Evolutionary conservation across 2,113 vertebrate species (phyloP).

Genomic region (Salvelinus alpinus): DNA sequence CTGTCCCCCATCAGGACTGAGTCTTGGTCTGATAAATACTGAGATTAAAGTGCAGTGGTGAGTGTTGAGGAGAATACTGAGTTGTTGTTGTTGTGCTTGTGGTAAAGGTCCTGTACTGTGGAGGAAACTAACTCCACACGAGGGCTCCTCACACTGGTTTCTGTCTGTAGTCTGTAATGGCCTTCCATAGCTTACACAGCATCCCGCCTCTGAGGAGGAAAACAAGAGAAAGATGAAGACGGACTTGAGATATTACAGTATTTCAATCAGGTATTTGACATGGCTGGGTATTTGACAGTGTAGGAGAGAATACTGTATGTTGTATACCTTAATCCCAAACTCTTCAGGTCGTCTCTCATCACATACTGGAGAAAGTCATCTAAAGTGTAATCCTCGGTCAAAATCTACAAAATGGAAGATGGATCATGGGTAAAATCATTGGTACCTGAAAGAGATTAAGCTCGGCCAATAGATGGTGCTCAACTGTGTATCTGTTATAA

Average conservation of each 20-base stretch:
- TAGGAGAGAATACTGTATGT: neutral
- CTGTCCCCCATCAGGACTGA: slow-evolving; percentile 10
- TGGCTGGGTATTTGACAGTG: neutral
- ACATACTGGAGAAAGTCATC: slow-evolving; percentile 86
- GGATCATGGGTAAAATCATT: neutral
- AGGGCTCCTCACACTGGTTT: slow-evolving; percentile 75
- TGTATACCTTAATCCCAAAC: slow-evolving; percentile 87
- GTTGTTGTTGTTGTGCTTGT: slow-evolving; percentile 27
- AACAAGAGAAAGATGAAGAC: slow-evolving; percentile 10
- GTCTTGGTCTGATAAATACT: slow-evolving; percentile 79
- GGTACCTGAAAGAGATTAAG: neutral
- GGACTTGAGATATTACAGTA: neutral
- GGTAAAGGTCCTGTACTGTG: slow-evolving; percentile 35
- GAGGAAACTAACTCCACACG: slow-evolving; percentile 34
- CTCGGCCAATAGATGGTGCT: neutral
- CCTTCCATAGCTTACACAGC: slow-evolving; percentile 93
- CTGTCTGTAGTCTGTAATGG: slow-evolving; percentile 86
- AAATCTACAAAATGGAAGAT: slow-evolving; percentile 57
- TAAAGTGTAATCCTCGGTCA: slow-evolving; percentile 88
- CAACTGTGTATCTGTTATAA: neutral
- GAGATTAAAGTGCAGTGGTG: slow-evolving; percentile 83
- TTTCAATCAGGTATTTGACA: slow-evolving; percentile 3
- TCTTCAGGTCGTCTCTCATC: slow-evolving; percentile 94
- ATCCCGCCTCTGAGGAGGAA: slow-evolving; percentile 84
- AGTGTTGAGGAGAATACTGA: slow-evolving; percentile 58